phyloP scores from a whole-genome alignment of 2,113 vertebrate genomes.

The Pavo muticus region DNA sequence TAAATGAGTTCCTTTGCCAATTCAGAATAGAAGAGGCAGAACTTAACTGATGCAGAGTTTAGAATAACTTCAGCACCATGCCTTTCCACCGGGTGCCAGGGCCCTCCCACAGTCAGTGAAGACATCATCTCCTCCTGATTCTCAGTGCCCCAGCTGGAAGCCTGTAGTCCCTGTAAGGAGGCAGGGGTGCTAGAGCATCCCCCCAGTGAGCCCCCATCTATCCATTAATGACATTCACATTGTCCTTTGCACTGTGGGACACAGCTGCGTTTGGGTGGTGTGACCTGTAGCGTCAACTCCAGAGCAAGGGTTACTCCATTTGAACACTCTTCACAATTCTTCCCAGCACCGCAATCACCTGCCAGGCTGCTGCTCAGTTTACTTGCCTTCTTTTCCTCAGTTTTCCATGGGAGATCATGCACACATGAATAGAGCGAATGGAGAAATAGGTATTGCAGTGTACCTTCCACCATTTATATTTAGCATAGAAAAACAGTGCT shows the following conservation, averaged over 20 bases:
- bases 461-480: not conserved
- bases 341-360: not conserved
- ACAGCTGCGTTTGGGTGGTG: not conserved
- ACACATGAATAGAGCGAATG: not conserved
- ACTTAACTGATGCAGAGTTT: not conserved
- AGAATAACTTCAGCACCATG: not conserved
- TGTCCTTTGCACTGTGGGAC: not conserved
- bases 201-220: not conserved
- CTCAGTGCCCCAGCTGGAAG: not conserved
- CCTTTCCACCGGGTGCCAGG: accelerated
- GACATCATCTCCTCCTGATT: not conserved
- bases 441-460: not conserved
- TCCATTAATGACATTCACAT: not conserved
- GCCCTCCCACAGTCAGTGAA: not conserved
- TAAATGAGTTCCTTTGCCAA: not conserved
- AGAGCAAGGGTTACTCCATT: not conserved
- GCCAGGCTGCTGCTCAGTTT: not conserved
- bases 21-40: not conserved
- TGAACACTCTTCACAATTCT: not conserved
- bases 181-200: not conserved
- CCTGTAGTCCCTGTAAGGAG: not conserved
- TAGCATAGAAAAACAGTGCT: not conserved
- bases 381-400: not conserved
- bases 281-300: not conserved
- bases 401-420: not conserved